Conservation (phyloP, 2,888 invertebrate species). For the Agapostemon virescens region DNA sequence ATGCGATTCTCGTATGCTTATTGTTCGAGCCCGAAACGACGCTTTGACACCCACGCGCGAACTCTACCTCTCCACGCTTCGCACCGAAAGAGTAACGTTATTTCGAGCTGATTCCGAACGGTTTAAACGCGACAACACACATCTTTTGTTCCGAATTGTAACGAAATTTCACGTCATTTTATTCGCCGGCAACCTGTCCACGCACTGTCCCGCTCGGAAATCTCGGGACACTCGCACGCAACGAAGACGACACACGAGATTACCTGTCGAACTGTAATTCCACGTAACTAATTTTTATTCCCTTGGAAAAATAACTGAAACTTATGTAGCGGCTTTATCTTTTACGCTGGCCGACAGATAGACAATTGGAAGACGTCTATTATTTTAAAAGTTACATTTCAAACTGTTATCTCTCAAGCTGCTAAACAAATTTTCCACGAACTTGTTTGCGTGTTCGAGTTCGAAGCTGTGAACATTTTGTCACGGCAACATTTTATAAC, state of each 20-base stretch:
- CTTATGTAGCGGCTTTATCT: too few species aligned
- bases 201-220: too few species aligned
- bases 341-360: too few species aligned
- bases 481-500: background rate
- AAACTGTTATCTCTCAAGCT: background rate
- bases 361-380: too few species aligned
- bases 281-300: too few species aligned
- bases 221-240: too few species aligned
- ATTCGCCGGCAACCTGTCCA: background rate
- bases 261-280: too few species aligned
- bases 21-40: constrained; percentile 24
- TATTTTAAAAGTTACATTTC: too few species aligned
- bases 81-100: background rate
- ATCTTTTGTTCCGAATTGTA: background rate
- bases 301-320: too few species aligned
- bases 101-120: background rate
- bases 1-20: constrained; percentile 44
- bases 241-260: too few species aligned
- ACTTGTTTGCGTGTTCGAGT: background rate
- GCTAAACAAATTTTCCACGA: background rate
- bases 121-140: background rate
- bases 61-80: background rate
- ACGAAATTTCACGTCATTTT: background rate
- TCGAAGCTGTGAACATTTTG: background rate
- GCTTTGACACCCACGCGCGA: constrained; percentile 5